Evolutionary conservation across 2,113 vertebrate species (phyloP).

Genomic region (Bothrops jararaca): DNA sequence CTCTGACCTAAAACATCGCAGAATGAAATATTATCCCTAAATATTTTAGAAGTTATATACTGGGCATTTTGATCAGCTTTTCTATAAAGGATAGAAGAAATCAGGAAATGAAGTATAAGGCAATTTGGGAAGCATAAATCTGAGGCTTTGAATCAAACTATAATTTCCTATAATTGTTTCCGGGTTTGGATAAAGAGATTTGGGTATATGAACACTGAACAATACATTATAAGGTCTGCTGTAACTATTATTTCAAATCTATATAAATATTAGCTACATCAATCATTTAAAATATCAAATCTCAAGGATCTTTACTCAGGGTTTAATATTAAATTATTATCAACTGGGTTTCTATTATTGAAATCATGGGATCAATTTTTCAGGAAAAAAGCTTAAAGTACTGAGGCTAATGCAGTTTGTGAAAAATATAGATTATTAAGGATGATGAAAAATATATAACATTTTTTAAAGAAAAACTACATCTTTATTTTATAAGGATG

Average conservation of each 20-base stretch:
- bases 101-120: not conserved
- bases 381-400: not conserved
- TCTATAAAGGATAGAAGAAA: not conserved
- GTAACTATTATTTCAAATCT: not conserved
- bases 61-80: not conserved
- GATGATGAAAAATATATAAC: not conserved
- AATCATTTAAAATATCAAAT: not conserved
- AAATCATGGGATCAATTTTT: not conserved
- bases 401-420: not conserved
- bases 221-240: not conserved
- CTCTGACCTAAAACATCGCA: not conserved
- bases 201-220: not conserved
- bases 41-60: not conserved
- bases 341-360: not conserved
- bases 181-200: not conserved
- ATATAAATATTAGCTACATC: not conserved
- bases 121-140: not conserved
- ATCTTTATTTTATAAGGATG: conserved; percentile 27
- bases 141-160: not conserved
- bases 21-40: not conserved
- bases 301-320: not conserved
- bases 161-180: not conserved
- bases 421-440: not conserved
- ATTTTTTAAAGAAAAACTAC: not conserved
- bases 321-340: not conserved